phyloP scores from a whole-genome alignment of 2,888 invertebrate species.

The Zonitis immaculata region DNA sequence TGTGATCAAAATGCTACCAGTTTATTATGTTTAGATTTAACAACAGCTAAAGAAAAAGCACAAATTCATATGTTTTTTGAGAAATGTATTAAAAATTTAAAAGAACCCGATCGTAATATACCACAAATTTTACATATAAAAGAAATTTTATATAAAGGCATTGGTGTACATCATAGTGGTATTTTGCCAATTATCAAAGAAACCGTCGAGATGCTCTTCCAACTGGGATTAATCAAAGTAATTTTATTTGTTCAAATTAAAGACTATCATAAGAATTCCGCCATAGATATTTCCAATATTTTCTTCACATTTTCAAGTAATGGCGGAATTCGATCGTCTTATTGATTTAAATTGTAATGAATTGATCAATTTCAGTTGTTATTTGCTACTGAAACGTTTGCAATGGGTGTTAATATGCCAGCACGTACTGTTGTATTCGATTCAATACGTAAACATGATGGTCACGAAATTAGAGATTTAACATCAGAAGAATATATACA shows the following conservation, averaged over 20 bases:
- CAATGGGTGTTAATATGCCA: slow-evolving; percentile 99
- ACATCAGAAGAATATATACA: slow-evolving; percentile 95
- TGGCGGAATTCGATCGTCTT: too few relatives aligned
- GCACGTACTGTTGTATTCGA: slow-evolving; percentile 97
- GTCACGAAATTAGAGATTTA: slow-evolving; percentile 67
- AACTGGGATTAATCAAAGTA: slow-evolving; percentile 77
- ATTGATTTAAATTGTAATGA: background rate
- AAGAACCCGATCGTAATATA: slow-evolving; percentile 79
- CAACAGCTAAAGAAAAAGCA: slow-evolving; percentile 77
- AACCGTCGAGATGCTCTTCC: slow-evolving; percentile 96
- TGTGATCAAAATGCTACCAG: slow-evolving; percentile 64
- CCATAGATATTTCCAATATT: too few relatives aligned
- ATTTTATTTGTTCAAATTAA: background rate
- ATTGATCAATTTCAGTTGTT: slow-evolving; percentile 61
- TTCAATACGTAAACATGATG: slow-evolving; percentile 87
- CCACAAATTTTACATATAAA: slow-evolving; percentile 79
- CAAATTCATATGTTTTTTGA: slow-evolving; percentile 83
- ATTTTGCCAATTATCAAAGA: slow-evolving; percentile 98
- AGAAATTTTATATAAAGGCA: slow-evolving; percentile 72
- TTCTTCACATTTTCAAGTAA: too few relatives aligned
- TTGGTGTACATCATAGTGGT: slow-evolving; percentile 98
- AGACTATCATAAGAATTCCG: too few relatives aligned
- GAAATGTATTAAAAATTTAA: slow-evolving; percentile 65
- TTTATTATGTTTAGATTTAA: slow-evolving; percentile 66
- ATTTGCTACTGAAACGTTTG: slow-evolving; percentile 99